phyloP scores from a whole-genome alignment of 2,113 vertebrate genomes.

The Tenebrosternarchus preto region DNA sequence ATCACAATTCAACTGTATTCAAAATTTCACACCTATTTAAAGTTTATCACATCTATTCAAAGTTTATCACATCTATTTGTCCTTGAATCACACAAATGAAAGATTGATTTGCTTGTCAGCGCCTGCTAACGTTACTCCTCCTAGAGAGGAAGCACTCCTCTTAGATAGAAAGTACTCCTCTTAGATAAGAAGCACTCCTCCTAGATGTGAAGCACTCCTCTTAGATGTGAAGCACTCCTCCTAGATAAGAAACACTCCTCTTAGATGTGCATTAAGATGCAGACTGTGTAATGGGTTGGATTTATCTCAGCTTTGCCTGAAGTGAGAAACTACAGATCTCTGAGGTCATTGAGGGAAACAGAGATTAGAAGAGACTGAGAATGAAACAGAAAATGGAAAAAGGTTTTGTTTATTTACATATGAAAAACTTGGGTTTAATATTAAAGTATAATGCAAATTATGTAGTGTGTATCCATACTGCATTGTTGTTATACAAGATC shows the following conservation, averaged over 20 bases:
- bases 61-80: background rate
- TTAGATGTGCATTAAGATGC: background rate
- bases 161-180: background rate
- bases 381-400: too few species aligned
- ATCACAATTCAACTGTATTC: constrained; percentile 19
- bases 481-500: too few species aligned
- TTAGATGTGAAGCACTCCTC: too few species aligned
- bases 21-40: too few species aligned
- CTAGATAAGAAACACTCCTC: background rate
- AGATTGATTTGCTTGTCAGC: background rate
- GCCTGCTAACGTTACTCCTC: background rate
- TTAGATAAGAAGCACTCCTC: background rate
- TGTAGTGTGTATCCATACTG: too few species aligned
- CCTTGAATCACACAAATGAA: constrained; percentile 14
- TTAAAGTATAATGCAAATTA: too few species aligned
- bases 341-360: background rate
- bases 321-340: constrained; percentile 18
- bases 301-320: constrained; percentile 18
- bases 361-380: background rate
- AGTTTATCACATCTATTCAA: constrained; percentile 10
- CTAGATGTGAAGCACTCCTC: background rate
- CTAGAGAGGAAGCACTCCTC: background rate
- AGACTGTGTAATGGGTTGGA: background rate
- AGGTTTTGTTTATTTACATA: too few species aligned
- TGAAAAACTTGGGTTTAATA: too few species aligned